These are phyloP conservation scores for Cephalopterus ornatus DNA, from an alignment of 2,113 vertebrate species.

Conservation along the genomic window DNA sequence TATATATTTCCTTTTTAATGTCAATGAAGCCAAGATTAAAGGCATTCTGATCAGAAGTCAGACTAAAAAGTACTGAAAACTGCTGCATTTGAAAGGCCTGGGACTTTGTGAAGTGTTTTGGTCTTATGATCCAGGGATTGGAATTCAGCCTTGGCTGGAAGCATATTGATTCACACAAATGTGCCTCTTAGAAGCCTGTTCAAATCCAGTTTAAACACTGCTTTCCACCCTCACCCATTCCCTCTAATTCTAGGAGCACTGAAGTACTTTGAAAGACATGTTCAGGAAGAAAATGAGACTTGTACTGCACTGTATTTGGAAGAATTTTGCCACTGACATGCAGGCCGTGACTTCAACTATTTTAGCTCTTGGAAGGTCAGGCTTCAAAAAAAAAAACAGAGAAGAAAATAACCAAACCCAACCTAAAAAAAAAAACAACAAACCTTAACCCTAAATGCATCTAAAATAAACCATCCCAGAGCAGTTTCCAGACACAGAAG, in stretches of 20 bases:
- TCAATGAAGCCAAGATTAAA: background rate
- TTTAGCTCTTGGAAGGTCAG: background rate
- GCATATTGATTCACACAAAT: fast-evolving
- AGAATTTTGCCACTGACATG: background rate
- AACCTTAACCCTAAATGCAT: background rate
- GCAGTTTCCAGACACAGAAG: background rate
- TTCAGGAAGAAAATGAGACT: background rate
- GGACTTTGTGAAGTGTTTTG: background rate
- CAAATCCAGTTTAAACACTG: background rate
- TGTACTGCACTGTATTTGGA: background rate
- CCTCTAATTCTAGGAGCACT: background rate
- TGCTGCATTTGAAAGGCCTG: background rate
- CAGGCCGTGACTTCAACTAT: background rate
- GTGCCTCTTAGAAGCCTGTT: background rate
- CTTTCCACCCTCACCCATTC: background rate
- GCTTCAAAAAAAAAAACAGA: background rate
- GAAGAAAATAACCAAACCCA: background rate
- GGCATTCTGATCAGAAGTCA: background rate
- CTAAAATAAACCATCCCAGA: background rate
- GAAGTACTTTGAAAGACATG: background rate
- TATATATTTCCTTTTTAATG: background rate
- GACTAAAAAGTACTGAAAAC: background rate
- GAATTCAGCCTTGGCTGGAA: background rate
- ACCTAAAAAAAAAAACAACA: fast-evolving
- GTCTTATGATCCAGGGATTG: background rate